phyloP scores from a whole-genome alignment of 2,797 vertebrate species.

The Geotria australis region DNA sequence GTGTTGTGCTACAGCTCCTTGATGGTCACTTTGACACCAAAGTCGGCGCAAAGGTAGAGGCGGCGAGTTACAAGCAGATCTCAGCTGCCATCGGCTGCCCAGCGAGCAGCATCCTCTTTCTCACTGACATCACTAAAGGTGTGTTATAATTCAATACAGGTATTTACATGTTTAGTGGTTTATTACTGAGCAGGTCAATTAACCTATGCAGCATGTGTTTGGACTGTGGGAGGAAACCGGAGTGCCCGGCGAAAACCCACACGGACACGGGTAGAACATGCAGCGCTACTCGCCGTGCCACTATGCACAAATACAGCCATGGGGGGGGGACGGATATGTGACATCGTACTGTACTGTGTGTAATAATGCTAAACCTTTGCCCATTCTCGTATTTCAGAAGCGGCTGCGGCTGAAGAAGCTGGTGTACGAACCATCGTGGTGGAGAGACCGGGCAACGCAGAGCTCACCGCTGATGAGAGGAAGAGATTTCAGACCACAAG shows the following conservation, averaged over 20 bases:
- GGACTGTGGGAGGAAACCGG: no score
- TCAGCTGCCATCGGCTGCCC: conserved; percentile 40
- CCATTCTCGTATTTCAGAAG: conserved; percentile 20
- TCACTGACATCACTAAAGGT: conserved; percentile 63
- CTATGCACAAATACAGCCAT: no score
- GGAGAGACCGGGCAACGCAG: conserved; percentile 52
- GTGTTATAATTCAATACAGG: neutral
- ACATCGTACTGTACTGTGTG: no score
- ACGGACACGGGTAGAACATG: no score
- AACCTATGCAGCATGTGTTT: no score
- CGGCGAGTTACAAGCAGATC: conserved; percentile 67
- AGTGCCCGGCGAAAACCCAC: no score
- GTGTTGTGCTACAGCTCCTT: conserved; percentile 25
- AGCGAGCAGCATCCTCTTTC: conserved; percentile 56
- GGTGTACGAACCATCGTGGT: conserved; percentile 48
- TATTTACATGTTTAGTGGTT: neutral
- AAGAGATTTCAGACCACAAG: no score
- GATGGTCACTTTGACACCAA: conserved; percentile 83
- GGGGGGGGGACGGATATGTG: no score
- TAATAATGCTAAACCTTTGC: no score
- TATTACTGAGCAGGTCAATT: no score
- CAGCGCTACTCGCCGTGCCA: no score
- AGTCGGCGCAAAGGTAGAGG: conserved; percentile 56
- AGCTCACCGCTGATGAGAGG: conserved; percentile 54
- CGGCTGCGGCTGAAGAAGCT: conserved; percentile 53